phyloP scores from a whole-genome alignment of 1,140 invertebrate species.

The Arion vulgaris region DNA sequence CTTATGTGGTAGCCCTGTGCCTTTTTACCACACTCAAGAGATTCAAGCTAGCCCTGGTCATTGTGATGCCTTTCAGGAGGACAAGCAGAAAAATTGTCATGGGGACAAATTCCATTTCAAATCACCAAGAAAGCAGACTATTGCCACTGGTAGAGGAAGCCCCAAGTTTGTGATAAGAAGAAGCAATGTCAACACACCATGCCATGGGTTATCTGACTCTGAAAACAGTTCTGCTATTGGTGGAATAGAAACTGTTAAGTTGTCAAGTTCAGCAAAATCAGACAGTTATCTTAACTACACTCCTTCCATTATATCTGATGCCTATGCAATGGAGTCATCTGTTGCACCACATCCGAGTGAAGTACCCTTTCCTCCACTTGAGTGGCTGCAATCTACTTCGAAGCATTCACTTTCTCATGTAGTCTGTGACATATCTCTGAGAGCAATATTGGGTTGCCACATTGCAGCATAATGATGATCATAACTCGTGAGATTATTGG shows the following conservation, averaged over 20 bases:
- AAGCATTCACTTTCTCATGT: neutral
- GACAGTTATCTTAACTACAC: conserved; percentile 11
- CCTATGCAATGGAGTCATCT: conserved; percentile 30
- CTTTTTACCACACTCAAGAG: conserved; percentile 12
- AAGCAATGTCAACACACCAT: neutral
- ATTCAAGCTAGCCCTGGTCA: conserved; percentile 24
- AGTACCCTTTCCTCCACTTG: conserved; percentile 23
- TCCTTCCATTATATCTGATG: conserved; percentile 5
- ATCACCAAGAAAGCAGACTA: conserved; percentile 14
- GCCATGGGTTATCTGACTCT: neutral
- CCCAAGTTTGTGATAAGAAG: neutral
- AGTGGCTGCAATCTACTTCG: conserved; percentile 19
- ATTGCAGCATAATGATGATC: conserved; percentile 6
- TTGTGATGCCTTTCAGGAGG: conserved; percentile 19
- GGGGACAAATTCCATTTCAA: conserved; percentile 13
- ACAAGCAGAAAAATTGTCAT: neutral
- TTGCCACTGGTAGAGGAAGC: neutral
- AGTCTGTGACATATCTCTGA: neutral
- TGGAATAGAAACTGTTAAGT: neutral
- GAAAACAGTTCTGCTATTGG: neutral
- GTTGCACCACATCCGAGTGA: conserved; percentile 31
- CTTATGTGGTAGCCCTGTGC: neutral
- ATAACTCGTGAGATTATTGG: neutral
- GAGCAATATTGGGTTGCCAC: conserved; percentile 16
- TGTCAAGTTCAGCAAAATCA: conserved; percentile 27